These are phyloP conservation scores for Petrocephalus zakoni DNA, from an alignment of 2,113 vertebrate species.

Conservation along the genomic window DNA sequence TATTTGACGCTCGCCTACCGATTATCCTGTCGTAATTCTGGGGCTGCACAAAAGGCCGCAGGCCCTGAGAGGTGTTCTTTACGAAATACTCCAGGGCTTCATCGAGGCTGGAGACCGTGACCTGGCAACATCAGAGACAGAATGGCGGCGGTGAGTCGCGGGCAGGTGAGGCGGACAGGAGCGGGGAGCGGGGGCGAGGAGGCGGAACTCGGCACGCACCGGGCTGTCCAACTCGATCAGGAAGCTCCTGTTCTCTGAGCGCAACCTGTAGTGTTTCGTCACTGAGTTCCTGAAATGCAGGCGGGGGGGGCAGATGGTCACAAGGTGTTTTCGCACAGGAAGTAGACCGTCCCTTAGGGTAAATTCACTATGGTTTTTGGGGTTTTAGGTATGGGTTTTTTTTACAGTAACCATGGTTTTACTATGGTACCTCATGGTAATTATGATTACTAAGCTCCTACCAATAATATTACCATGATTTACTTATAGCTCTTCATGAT, in stretches of 20 bases:
- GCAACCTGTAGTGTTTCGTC: constrained; percentile 71
- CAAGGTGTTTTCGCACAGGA: neutral
- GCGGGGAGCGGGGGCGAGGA: neutral
- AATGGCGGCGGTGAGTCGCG: neutral
- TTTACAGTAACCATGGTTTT: no score
- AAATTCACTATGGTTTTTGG: no score
- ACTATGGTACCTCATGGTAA: no score
- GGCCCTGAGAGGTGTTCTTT: constrained; percentile 39
- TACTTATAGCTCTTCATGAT: no score
- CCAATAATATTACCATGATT: no score
- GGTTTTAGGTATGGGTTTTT: no score
- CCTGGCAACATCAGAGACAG: constrained; percentile 29
- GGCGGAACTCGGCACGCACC: constrained; percentile 51
- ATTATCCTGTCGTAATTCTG: constrained; percentile 46
- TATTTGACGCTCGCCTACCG: constrained; percentile 36
- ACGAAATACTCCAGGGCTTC: constrained; percentile 46
- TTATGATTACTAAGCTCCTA: no score
- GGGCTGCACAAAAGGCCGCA: constrained; percentile 38
- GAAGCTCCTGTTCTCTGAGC: constrained; percentile 48
- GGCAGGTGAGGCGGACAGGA: neutral
- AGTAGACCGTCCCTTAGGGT: no score
- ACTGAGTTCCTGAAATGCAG: constrained; percentile 53
- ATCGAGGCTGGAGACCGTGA: constrained; percentile 38
- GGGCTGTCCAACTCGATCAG: constrained; percentile 62
- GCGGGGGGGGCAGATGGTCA: neutral